Conservation (phyloP, 2,113 vertebrate species). For the Perognathus longimembris region DNA sequence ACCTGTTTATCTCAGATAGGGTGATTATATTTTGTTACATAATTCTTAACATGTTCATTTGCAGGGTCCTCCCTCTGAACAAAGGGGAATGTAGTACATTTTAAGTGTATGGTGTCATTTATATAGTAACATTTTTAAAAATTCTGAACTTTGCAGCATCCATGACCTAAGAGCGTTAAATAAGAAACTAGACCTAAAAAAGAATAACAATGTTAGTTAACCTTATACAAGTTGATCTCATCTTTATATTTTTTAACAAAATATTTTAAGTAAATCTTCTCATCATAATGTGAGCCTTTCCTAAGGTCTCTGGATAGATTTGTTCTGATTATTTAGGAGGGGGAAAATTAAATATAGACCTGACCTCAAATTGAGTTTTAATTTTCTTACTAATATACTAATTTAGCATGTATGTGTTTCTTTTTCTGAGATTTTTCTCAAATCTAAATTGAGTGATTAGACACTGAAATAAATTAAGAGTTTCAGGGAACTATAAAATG, state of each 20-base stretch:
- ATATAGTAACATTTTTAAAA: not conserved
- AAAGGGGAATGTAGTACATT: not conserved
- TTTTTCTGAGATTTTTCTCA: slow-evolving; percentile 23
- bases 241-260: not conserved
- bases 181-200: slow-evolving; percentile 1
- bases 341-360: not conserved
- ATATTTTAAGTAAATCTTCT: not conserved
- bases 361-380: slow-evolving; percentile 49
- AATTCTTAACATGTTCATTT: not conserved
- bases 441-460: slow-evolving; percentile 18
- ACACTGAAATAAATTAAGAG: not conserved
- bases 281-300: not conserved
- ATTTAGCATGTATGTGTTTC: not conserved
- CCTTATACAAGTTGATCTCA: not conserved
- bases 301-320: slow-evolving; percentile 15
- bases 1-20: not conserved
- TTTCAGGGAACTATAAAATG: slow-evolving; percentile 13
- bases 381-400: slow-evolving; percentile 6
- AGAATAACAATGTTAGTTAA: not conserved
- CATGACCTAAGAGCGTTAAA: not conserved
- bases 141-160: not conserved
- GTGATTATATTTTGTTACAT: not conserved
- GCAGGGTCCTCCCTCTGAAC: not conserved
- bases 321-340: not conserved
- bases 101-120: not conserved